These are phyloP conservation scores for Phragmatobia fuliginosa DNA, from an alignment of 2,888 invertebrate genomes.

Conservation along the genomic window DNA sequence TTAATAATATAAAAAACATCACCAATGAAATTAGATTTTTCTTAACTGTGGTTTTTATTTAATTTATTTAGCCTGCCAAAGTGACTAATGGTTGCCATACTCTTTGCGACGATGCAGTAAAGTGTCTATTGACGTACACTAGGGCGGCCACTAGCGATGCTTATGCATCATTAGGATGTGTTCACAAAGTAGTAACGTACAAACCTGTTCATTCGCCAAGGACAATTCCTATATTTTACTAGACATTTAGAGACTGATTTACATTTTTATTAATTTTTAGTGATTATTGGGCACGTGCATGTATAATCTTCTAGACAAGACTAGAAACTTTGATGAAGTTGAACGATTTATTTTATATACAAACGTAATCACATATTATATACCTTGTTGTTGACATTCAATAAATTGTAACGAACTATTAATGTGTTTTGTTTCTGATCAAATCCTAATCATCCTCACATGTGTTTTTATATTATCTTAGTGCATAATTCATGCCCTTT, in stretches of 20 bases:
- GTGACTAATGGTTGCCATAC: too few relatives aligned
- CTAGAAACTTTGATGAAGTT: neutral
- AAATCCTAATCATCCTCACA: neutral
- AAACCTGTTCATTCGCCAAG: neutral
- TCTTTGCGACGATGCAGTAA: too few relatives aligned
- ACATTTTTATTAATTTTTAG: constrained; percentile 34
- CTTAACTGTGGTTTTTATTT: too few relatives aligned
- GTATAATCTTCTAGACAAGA: neutral
- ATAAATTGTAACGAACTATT: neutral
- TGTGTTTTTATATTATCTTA: too few relatives aligned
- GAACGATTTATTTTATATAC: neutral
- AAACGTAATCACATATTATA: neutral
- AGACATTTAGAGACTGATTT: constrained; percentile 40
- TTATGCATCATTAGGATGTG: too few relatives aligned
- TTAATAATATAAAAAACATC: too few relatives aligned
- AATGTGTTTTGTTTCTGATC: neutral
- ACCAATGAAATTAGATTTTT: too few relatives aligned
- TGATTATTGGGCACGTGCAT: neutral
- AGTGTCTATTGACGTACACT: too few relatives aligned
- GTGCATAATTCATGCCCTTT: too few relatives aligned
- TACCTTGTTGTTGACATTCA: neutral
- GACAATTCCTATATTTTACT: neutral
- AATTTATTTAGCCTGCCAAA: too few relatives aligned
- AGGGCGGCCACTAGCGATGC: too few relatives aligned
- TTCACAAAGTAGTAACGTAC: neutral